phyloP scores from a whole-genome alignment of 1,140 invertebrate genomes.

The Drosophila nannoptera region DNA sequence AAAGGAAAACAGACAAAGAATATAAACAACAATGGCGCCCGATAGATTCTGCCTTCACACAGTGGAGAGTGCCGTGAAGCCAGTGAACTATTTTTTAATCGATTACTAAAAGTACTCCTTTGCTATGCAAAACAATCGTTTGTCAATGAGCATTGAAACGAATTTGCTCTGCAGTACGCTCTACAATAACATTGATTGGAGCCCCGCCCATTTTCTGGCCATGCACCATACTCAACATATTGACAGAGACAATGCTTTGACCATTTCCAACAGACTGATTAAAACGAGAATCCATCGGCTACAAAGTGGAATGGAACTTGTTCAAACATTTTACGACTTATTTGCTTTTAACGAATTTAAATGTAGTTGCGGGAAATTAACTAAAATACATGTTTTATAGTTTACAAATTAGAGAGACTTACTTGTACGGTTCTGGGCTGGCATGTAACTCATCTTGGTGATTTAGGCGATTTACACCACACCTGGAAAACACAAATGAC shows the following conservation, averaged over 20 bases:
- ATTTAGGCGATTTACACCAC: slow-evolving; percentile 78
- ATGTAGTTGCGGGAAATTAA: neutral
- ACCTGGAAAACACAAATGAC: slow-evolving; percentile 52
- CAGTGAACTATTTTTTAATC: slow-evolving; percentile 28
- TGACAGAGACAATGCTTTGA: neutral
- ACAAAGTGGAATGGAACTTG: neutral
- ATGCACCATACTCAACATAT: no score
- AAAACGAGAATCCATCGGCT: neutral
- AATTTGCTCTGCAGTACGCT: slow-evolving; percentile 15
- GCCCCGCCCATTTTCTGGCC: neutral
- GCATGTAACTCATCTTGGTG: slow-evolving; percentile 89
- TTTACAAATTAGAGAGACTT: slow-evolving; percentile 79
- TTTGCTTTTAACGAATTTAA: neutral
- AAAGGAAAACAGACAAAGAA: slow-evolving; percentile 26
- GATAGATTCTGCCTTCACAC: slow-evolving; percentile 8
- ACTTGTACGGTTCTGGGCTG: slow-evolving; percentile 88
- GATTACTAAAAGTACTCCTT: slow-evolving; percentile 15
- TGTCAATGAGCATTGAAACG: slow-evolving; percentile 33
- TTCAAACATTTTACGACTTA: neutral
- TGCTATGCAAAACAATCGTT: slow-evolving; percentile 28
- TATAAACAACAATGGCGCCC: slow-evolving; percentile 28
- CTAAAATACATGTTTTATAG: no score
- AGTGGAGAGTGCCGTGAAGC: neutral
- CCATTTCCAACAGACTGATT: neutral
- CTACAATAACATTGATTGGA: slow-evolving; percentile 14